Evolutionary conservation across 92 coral and sea anemone species (phyloP).

Genomic region (Porites divaricata): DNA sequence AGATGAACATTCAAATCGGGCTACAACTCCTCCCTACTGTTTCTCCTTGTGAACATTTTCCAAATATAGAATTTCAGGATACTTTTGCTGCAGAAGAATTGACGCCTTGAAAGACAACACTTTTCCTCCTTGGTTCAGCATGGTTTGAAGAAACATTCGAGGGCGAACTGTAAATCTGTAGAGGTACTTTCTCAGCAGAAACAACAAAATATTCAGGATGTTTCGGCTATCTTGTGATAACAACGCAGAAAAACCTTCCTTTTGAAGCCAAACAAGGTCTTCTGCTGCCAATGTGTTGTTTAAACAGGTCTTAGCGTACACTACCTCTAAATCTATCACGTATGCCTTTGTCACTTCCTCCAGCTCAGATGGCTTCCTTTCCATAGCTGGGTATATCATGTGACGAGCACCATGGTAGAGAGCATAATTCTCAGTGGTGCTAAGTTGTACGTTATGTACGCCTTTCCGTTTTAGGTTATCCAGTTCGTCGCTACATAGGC

Average conservation of each 20-base stretch:
- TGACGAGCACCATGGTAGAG: slow-evolving; percentile 19
- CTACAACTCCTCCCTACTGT: background rate
- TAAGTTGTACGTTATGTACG: background rate
- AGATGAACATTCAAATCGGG: slow-evolving; percentile 1
- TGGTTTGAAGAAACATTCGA: background rate
- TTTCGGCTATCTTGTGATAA: background rate
- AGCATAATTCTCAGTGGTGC: slow-evolving; percentile 7
- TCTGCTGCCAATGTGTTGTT: background rate
- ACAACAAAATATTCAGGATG: background rate
- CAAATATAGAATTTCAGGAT: background rate
- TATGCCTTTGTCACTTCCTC: slow-evolving; percentile 3
- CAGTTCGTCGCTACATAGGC: slow-evolving; percentile 33
- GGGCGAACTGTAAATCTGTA: background rate
- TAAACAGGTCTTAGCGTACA: slow-evolving; percentile 19
- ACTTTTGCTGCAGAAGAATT: slow-evolving; percentile 4
- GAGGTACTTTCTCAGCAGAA: slow-evolving; percentile 14
- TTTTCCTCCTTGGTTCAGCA: slow-evolving; percentile 17
- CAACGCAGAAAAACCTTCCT: background rate
- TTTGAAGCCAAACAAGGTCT: slow-evolving; percentile 9
- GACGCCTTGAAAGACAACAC: slow-evolving; percentile 17
- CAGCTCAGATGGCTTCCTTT: background rate
- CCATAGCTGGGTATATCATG: background rate
- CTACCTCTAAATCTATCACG: slow-evolving; percentile 7
- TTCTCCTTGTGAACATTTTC: background rate
- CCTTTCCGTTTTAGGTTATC: slow-evolving; percentile 18